phyloP scores from a whole-genome alignment of 2,888 invertebrate genomes.

The Mongoloraphidia duomilia region DNA sequence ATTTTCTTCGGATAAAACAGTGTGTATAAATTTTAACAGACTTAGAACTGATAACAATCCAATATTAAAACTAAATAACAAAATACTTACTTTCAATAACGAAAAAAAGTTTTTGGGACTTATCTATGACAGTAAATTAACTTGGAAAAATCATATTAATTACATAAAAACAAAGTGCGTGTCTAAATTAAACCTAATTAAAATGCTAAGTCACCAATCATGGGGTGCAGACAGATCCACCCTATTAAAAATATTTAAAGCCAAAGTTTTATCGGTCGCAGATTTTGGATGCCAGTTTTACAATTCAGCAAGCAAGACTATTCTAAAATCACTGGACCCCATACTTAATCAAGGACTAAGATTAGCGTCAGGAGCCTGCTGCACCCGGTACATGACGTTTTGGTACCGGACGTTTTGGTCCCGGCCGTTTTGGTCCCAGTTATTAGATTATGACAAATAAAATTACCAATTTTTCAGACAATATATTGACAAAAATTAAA shows the following conservation, averaged over 20 bases:
- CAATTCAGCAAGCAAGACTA: neutral
- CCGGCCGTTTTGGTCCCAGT: too few relatives aligned
- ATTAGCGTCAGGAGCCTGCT: neutral
- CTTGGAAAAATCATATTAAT: neutral
- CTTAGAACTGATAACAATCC: too few relatives aligned
- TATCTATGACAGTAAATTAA: neutral
- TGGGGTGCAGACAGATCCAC: neutral
- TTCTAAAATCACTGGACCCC: neutral
- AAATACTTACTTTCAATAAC: too few relatives aligned
- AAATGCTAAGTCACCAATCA: neutral
- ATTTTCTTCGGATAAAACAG: too few relatives aligned
- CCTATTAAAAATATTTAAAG: neutral
- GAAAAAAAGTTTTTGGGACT: too few relatives aligned
- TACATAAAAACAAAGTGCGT: neutral
- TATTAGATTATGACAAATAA: too few relatives aligned
- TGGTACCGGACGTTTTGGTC: too few relatives aligned
- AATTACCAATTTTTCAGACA: too few relatives aligned
- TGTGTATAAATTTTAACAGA: too few relatives aligned
- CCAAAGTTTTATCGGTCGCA: neutral
- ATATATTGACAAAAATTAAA: too few relatives aligned
- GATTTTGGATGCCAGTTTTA: neutral
- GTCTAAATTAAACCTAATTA: neutral
- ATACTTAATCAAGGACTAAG: neutral
- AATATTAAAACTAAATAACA: too few relatives aligned
- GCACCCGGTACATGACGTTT: neutral